A percentile compares a stretch with the other conserved stretches of the same genome.
phyloP scores from a whole-genome alignment of 2,888 invertebrate species.

The Dyspetes luteomarginatus region DNA sequence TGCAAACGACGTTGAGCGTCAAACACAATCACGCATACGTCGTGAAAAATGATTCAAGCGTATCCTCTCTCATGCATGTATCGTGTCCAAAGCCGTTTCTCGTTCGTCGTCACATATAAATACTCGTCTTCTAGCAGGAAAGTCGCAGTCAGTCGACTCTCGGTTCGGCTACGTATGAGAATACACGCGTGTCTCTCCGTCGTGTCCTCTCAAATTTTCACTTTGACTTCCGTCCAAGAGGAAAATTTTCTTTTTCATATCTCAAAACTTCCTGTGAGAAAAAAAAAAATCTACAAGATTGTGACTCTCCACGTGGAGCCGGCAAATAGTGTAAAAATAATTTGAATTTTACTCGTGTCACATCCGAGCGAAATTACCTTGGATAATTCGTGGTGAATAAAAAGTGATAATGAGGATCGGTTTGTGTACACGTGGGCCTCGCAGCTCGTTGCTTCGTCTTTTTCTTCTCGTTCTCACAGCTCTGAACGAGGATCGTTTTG shows the following conservation, averaged over 20 bases:
- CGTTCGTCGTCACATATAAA: slow-evolving; percentile 74
- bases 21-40: slow-evolving; percentile 8
- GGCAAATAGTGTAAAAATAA: background rate
- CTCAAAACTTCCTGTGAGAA: background rate
- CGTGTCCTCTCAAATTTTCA: no score
- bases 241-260: no score
- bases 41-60: slow-evolving; percentile 10
- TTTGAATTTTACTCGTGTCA: no score
- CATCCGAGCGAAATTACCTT: background rate
- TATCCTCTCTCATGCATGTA: background rate
- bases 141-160: slow-evolving; percentile 73
- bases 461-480: slow-evolving; percentile 39
- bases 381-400: background rate
- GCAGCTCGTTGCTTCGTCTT: slow-evolving; percentile 43
- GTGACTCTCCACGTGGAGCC: no score
- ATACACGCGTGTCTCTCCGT: slow-evolving; percentile 14
- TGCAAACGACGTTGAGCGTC: slow-evolving; percentile 29
- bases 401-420: slow-evolving; percentile 22
- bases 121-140: slow-evolving; percentile 74
- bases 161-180: slow-evolving; percentile 55
- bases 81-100: slow-evolving; percentile 47
- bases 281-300: background rate
- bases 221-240: no score
- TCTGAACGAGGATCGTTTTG: slow-evolving; percentile 16
- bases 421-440: slow-evolving; percentile 24